Percentiles rank a stretch among this genome's conserved stretches.
phyloP scores from a whole-genome alignment of 2,797 vertebrate species.

The Fringilla coelebs region DNA sequence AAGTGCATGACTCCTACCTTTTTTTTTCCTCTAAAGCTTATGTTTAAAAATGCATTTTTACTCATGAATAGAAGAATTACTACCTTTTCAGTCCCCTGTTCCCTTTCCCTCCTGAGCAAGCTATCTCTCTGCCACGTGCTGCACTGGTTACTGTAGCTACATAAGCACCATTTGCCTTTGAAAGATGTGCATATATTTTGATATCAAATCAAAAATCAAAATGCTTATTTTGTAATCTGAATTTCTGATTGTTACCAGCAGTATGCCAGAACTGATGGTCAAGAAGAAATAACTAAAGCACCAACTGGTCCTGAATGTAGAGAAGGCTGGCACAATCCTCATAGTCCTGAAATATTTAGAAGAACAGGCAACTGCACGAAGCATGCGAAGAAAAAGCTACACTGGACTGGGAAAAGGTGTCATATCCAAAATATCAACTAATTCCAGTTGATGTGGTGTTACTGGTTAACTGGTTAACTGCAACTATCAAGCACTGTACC shows the following conservation, averaged over 20 bases:
- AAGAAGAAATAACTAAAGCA: neutral
- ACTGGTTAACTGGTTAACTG: neutral
- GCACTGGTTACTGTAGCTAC: neutral
- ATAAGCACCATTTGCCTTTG: neutral
- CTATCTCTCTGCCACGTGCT: neutral
- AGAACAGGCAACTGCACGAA: neutral
- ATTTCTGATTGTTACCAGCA: neutral
- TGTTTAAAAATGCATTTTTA: neutral
- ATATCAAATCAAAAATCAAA: neutral
- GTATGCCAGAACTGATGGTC: neutral
- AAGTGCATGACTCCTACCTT: neutral
- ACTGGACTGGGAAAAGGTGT: neutral
- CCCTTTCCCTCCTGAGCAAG: neutral
- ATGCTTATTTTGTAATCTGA: neutral
- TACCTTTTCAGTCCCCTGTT: neutral
- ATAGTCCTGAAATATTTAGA: neutral
- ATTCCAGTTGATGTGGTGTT: neutral
- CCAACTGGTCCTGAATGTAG: neutral
- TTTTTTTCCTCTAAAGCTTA: neutral
- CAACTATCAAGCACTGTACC: neutral
- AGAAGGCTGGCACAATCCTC: neutral
- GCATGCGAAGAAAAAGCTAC: neutral
- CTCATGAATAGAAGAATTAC: neutral
- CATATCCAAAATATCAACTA: neutral
- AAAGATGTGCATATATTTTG: neutral